Evolutionary conservation across 2,113 vertebrate species (phyloP).

Genomic region (Edolisoma coerulescens): DNA sequence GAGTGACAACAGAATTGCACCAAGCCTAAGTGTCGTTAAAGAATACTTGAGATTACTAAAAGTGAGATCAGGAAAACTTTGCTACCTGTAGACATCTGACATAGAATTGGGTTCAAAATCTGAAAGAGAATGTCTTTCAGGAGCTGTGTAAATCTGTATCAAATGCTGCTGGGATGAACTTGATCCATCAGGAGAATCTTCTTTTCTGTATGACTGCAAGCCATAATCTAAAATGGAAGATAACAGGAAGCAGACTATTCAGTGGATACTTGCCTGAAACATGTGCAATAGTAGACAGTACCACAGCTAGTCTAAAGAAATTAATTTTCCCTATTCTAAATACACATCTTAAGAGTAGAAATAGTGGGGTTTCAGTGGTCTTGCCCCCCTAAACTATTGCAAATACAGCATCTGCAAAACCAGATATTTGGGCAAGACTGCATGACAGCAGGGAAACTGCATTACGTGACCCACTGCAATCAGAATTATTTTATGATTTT

Average conservation of each 20-base stretch:
- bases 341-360: neutral
- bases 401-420: neutral
- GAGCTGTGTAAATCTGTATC: conserved; percentile 74
- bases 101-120: conserved; percentile 70
- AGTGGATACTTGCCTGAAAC: neutral
- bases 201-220: conserved; percentile 73
- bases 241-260: neutral
- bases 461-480: neutral
- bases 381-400: neutral
- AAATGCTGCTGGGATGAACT: conserved; percentile 70
- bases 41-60: neutral
- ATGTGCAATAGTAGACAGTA: neutral
- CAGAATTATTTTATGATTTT: neutral
- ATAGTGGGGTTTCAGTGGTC: neutral
- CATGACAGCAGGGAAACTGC: neutral
- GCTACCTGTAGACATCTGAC: conserved; percentile 81
- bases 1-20: neutral
- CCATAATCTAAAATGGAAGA: conserved; percentile 76
- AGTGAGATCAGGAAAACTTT: neutral
- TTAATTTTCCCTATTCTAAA: neutral
- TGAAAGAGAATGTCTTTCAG: conserved; percentile 68
- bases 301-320: neutral
- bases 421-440: neutral
- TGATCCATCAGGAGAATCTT: conserved; percentile 64
- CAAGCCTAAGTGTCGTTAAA: neutral